These are phyloP conservation scores for Limnothrissa miodon DNA, from an alignment of 2,113 vertebrate species.

Conservation along the genomic window DNA sequence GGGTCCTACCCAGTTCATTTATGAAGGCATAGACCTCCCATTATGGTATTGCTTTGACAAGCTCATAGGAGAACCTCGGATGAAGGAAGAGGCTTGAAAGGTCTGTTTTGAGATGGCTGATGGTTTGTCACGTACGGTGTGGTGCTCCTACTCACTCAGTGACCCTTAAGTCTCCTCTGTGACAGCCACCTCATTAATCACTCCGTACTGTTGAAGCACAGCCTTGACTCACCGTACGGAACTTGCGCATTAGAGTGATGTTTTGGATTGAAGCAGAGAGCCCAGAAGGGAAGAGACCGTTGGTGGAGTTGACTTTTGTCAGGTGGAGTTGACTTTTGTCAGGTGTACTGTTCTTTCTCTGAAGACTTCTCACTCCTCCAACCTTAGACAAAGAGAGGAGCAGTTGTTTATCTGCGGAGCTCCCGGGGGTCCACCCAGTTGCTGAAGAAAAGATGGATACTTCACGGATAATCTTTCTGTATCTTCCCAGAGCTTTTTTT, in stretches of 20 bases:
- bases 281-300: constrained; percentile 34
- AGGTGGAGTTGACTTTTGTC: constrained; percentile 46
- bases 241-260: constrained; percentile 57
- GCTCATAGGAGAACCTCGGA: background rate
- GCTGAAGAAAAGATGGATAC: constrained; percentile 38
- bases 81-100: background rate
- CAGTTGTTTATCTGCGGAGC: background rate
- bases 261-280: constrained; percentile 38
- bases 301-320: constrained; percentile 39
- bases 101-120: background rate
- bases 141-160: background rate
- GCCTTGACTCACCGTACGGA: constrained; percentile 54
- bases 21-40: constrained; percentile 12
- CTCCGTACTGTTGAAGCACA: constrained; percentile 57
- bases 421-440: constrained; percentile 36
- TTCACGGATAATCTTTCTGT: constrained; percentile 31
- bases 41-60: background rate
- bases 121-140: background rate
- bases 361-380: constrained; percentile 17
- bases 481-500: constrained; percentile 25
- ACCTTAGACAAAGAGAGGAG: background rate
- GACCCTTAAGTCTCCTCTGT: constrained; percentile 24
- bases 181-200: constrained; percentile 67
- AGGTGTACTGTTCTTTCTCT: constrained; percentile 58
- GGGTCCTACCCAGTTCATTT: constrained; percentile 5